Percentiles rank a stretch among this genome's conserved stretches.
Conservation (phyloP, 2,113 vertebrate species). For the Eubucco bourcierii region DNA sequence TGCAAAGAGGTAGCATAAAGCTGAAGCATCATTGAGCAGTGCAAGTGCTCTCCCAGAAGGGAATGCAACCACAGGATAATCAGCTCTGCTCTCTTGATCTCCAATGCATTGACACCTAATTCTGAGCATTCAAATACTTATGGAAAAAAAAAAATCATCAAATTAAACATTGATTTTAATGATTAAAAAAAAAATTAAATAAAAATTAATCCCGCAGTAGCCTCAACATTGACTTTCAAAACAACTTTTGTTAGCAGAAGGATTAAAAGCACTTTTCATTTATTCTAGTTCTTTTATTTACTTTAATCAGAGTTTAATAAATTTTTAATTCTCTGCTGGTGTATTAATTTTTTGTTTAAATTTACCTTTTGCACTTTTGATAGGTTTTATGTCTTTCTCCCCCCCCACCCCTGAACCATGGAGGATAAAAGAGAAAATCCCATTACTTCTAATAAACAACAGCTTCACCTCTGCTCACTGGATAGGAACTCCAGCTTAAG, state of each 20-base stretch:
- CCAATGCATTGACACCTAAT: background rate
- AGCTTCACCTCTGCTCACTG: background rate
- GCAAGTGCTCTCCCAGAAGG: background rate
- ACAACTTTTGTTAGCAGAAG: conserved; percentile 5
- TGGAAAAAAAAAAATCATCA: background rate
- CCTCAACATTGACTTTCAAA: conserved; percentile 55
- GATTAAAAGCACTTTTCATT: conserved; percentile 7
- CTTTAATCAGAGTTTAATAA: conserved; percentile 24
- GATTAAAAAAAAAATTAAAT: background rate
- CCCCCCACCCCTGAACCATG: background rate
- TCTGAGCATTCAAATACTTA: background rate
- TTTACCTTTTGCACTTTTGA: conserved; percentile 15
- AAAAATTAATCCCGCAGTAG: background rate
- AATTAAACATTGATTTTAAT: background rate
- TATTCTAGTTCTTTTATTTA: conserved; percentile 36
- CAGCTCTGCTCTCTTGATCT: background rate
- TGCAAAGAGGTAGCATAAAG: background rate
- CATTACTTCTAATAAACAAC: conserved; percentile 2
- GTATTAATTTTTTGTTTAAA: conserved; percentile 15
- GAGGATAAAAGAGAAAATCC: background rate
- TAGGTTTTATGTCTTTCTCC: background rate
- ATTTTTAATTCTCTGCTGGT: conserved; percentile 16
- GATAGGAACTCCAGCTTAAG: background rate
- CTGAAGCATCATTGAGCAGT: background rate
- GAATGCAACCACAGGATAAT: background rate